phyloP scores from a whole-genome alignment of 2,888 invertebrate genomes.

The Heliconius ethilla region DNA sequence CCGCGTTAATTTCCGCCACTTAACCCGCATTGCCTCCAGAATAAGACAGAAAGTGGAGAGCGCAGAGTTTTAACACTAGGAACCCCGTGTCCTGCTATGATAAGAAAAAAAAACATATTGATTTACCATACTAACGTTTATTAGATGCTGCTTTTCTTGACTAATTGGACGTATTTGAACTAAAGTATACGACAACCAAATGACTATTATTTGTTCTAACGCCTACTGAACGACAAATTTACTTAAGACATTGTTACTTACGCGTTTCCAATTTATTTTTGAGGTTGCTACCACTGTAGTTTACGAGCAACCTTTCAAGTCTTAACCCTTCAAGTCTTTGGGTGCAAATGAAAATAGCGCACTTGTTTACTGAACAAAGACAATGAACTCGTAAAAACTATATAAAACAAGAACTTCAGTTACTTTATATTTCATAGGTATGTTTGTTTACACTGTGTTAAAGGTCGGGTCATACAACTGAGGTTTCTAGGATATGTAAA shows the following conservation, averaged over 20 bases:
- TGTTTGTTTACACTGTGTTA: conserved; percentile 27
- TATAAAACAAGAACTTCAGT: conserved; percentile 59
- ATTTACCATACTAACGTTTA: neutral
- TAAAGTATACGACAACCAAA: neutral
- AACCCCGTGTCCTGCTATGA: too few species aligned
- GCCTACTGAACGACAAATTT: conserved; percentile 33
- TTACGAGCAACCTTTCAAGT: conserved; percentile 59
- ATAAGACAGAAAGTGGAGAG: too few species aligned
- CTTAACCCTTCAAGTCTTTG: conserved; percentile 53
- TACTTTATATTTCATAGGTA: conserved; percentile 43
- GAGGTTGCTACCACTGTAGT: conserved; percentile 46
- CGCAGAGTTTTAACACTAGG: too few species aligned
- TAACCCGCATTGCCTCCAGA: too few species aligned
- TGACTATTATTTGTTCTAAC: conserved; percentile 25
- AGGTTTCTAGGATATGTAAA: conserved; percentile 4
- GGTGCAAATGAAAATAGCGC: conserved; percentile 62
- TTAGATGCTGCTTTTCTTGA: neutral
- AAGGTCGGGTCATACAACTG: neutral
- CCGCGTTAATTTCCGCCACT: too few species aligned
- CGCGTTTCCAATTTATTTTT: conserved; percentile 23
- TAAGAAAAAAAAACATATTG: neutral
- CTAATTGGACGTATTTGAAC: neutral
- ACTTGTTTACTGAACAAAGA: conserved; percentile 70
- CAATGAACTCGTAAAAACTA: conserved; percentile 78
- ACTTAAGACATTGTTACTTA: conserved; percentile 27